Conservation (phyloP, 1,140 invertebrate species). For the Rhizoglyphus robini region DNA sequence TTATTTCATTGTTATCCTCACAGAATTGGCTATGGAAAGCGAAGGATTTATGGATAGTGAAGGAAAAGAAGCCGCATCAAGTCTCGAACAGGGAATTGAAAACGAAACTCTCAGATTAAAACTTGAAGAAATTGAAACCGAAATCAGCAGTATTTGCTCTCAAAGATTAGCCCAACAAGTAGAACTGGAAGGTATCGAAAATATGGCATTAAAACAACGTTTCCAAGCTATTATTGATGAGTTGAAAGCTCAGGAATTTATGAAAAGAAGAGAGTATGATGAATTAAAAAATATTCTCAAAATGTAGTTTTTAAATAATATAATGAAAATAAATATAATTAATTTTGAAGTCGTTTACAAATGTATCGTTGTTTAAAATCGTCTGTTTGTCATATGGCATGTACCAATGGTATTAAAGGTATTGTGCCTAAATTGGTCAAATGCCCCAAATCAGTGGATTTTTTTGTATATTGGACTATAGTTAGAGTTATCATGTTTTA, state of each 20-base stretch:
- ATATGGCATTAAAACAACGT: conserved; percentile 59
- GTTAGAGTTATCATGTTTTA: too few relatives aligned
- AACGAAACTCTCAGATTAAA: conserved; percentile 25
- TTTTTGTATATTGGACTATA: too few relatives aligned
- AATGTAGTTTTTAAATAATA: background rate
- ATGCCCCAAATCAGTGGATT: too few relatives aligned
- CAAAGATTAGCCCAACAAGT: conserved; percentile 58
- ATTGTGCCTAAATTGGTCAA: too few relatives aligned
- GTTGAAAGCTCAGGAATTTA: conserved; percentile 56
- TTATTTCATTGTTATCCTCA: background rate
- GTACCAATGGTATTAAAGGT: too few relatives aligned
- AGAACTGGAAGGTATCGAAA: conserved; percentile 71
- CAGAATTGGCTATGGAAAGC: background rate
- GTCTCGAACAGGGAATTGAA: conserved; percentile 18
- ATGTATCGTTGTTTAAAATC: too few relatives aligned
- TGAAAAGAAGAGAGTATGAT: conserved; percentile 35
- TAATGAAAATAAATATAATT: conserved; percentile 6
- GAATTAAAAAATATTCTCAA: conserved; percentile 7
- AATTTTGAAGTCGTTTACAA: too few relatives aligned
- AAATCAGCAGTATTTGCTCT: conserved; percentile 54
- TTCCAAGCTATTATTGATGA: conserved; percentile 65
- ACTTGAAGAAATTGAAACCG: conserved; percentile 26
- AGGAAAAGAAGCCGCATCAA: conserved; percentile 19
- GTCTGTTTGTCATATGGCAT: too few relatives aligned
- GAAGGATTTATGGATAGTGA: conserved; percentile 15